phyloP scores from a whole-genome alignment of 2,113 vertebrate genomes.

The Cheirogaleus medius region DNA sequence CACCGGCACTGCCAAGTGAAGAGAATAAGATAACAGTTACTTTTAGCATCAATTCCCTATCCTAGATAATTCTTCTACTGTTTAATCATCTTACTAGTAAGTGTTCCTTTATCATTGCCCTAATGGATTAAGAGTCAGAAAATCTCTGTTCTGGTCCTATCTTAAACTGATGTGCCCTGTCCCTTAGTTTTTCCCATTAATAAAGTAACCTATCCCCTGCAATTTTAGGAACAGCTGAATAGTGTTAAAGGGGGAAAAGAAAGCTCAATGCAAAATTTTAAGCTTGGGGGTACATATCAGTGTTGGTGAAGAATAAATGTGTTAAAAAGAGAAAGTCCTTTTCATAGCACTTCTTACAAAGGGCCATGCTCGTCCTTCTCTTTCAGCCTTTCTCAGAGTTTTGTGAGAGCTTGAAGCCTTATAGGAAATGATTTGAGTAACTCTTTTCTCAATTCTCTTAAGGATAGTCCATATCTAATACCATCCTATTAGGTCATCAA shows the following conservation, averaged over 20 bases:
- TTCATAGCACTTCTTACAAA: not conserved
- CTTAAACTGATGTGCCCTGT: not conserved
- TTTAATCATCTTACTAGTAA: constrained; percentile 30
- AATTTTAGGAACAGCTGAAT: not conserved
- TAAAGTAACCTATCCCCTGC: not conserved
- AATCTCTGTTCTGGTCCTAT: not conserved
- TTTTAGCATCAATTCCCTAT: not conserved
- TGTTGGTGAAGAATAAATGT: not conserved
- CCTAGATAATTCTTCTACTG: not conserved
- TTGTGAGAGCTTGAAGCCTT: not conserved
- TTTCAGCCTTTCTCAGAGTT: not conserved
- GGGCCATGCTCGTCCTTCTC: not conserved
- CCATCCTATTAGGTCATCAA: not conserved
- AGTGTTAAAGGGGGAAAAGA: not conserved
- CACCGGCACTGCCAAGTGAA: not conserved
- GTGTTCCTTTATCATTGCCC: not conserved
- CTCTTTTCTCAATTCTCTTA: not conserved
- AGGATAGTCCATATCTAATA: not conserved
- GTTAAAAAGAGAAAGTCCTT: not conserved
- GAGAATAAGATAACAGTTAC: not conserved
- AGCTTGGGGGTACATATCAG: not conserved
- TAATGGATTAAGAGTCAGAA: not conserved
- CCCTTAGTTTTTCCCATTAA: not conserved
- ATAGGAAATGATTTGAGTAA: not conserved
- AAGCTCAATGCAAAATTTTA: not conserved